phyloP scores from a whole-genome alignment of 2,888 invertebrate species.

The Synanthedon andrenaeformis region DNA sequence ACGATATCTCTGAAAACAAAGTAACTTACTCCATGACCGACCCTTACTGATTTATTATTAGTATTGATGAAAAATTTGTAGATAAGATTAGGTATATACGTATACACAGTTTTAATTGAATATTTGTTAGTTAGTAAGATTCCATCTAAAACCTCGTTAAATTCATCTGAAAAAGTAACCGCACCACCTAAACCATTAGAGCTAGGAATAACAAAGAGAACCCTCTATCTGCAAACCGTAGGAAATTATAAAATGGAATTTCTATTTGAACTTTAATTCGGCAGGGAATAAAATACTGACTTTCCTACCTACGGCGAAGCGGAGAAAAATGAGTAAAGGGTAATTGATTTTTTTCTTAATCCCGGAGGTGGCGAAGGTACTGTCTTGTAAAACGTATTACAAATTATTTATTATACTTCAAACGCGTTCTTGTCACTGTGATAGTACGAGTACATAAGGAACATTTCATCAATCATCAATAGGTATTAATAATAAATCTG shows the following conservation, averaged over 20 bases:
- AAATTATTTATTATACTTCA: no score
- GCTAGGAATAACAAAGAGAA: not conserved
- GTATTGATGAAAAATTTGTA: no score
- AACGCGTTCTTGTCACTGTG: no score
- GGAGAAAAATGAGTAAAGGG: not conserved
- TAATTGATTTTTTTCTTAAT: not conserved
- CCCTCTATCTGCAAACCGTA: conserved; percentile 25
- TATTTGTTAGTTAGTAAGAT: not conserved
- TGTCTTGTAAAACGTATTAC: not conserved
- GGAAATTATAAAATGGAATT: conserved; percentile 44
- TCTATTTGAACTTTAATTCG: conserved; percentile 44
- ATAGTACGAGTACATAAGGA: no score
- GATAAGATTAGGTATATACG: no score
- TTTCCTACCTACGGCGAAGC: conserved; percentile 18
- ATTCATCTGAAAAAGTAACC: not conserved
- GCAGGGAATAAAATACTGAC: conserved; percentile 33
- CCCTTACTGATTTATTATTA: no score
- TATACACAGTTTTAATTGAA: no score
- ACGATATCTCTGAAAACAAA: no score
- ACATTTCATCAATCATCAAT: no score
- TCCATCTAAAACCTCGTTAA: not conserved
- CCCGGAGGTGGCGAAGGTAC: not conserved
- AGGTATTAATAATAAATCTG: no score
- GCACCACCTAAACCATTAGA: not conserved
- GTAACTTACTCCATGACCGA: no score